Conservation (phyloP, 2,888 invertebrate genomes). For the Margaritifera margaritifera region DNA sequence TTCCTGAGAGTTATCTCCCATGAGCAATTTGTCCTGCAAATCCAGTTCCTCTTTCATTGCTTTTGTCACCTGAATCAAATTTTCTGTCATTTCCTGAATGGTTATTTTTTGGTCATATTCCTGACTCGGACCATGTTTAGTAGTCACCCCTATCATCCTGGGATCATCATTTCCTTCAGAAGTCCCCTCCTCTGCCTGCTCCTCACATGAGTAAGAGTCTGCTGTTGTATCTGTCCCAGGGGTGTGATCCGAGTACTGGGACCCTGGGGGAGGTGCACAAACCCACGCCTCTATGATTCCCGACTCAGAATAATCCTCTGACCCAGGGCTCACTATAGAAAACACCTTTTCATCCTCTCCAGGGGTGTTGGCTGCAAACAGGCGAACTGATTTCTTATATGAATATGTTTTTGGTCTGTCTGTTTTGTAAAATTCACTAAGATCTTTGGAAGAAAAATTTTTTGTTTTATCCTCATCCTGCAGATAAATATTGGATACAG, state of each 20-base stretch:
- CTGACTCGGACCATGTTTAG: constrained; percentile 15
- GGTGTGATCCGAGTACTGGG: constrained; percentile 13
- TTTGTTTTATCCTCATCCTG: constrained; percentile 66
- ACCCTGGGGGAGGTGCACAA: constrained; percentile 26
- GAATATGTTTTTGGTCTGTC: constrained; percentile 2
- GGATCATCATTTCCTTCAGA: constrained; percentile 34
- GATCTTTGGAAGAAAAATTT: constrained; percentile 63
- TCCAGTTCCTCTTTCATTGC: constrained; percentile 38
- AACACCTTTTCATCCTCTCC: constrained; percentile 47
- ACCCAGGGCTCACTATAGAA: constrained; percentile 37
- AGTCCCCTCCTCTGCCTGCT: constrained; percentile 36
- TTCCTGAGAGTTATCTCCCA: background rate
- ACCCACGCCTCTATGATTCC: constrained; percentile 42
- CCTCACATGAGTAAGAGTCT: constrained; percentile 37
- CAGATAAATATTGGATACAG: constrained; percentile 68
- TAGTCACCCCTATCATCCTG: constrained; percentile 22
- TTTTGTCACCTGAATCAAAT: constrained; percentile 52
- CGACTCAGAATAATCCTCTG: constrained; percentile 32
- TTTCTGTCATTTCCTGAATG: constrained; percentile 57
- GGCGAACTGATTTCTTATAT: constrained; percentile 15
- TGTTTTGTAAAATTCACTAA: constrained; percentile 38
- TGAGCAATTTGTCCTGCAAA: constrained; percentile 1
- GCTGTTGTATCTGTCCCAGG: constrained; percentile 39
- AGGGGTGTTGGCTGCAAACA: constrained; percentile 47
- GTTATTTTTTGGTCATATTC: constrained; percentile 34